Evolutionary conservation across 2,888 invertebrate genomes (phyloP).

Genomic region (Eupeodes latifasciatus): DNA sequence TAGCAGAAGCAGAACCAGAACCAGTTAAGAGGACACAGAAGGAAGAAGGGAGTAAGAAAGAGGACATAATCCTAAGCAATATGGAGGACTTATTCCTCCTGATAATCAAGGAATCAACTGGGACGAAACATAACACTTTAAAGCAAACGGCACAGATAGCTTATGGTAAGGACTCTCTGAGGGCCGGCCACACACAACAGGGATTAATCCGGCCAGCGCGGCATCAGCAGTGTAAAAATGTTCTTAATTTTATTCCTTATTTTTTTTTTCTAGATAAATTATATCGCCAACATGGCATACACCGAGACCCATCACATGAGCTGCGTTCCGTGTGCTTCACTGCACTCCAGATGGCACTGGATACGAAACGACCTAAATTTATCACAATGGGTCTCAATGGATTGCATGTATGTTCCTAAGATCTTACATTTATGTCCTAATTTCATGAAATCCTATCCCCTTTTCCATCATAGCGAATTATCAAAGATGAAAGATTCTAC

Average conservation of each 20-base stretch:
- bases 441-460: background rate
- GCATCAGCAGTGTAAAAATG: background rate
- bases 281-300: slow-evolving; percentile 91
- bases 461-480: slow-evolving; percentile 88
- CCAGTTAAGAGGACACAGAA: background rate
- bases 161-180: slow-evolving; percentile 87
- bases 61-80: slow-evolving; percentile 55
- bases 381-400: slow-evolving; percentile 93
- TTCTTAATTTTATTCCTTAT: slow-evolving; percentile 86
- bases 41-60: background rate
- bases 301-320: slow-evolving; percentile 92
- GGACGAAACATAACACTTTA: slow-evolving; percentile 89
- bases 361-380: slow-evolving; percentile 93
- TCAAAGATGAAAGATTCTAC: slow-evolving; percentile 96
- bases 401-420: slow-evolving; percentile 90
- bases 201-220: slow-evolving; percentile 19
- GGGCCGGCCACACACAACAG: slow-evolving; percentile 8
- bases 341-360: slow-evolving; percentile 93
- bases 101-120: slow-evolving; percentile 93
- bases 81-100: slow-evolving; percentile 96
- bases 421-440: slow-evolving; percentile 17
- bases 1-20: slow-evolving; percentile 23
- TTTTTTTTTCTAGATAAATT: slow-evolving; percentile 87
- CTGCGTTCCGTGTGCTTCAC: slow-evolving; percentile 92
- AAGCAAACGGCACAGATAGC: slow-evolving; percentile 94